phyloP scores from a whole-genome alignment of 2,113 vertebrate species.

The Natator depressus region DNA sequence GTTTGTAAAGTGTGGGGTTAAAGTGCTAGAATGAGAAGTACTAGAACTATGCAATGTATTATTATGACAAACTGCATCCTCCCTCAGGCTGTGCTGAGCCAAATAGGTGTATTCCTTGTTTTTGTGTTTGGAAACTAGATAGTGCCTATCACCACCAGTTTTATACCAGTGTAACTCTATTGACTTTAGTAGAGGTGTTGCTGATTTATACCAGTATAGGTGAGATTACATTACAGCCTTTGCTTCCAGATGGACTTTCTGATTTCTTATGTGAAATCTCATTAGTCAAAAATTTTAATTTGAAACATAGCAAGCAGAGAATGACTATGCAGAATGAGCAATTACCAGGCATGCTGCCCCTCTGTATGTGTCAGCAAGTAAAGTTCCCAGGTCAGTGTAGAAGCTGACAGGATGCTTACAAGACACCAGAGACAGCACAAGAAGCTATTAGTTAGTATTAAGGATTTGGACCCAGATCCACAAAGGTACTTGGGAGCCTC shows the following conservation, averaged over 20 bases:
- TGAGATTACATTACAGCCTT: background rate
- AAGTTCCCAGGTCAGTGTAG: too few species aligned
- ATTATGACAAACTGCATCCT: background rate
- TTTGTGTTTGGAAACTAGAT: background rate
- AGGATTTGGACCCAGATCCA: background rate
- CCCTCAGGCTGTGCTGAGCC: background rate
- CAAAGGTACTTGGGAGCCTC: too few species aligned
- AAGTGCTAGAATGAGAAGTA: background rate
- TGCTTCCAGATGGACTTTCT: accelerated
- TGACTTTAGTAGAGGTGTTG: background rate
- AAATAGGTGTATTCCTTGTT: background rate
- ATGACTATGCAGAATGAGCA: background rate
- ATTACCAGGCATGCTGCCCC: too few species aligned
- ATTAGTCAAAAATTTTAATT: too few species aligned
- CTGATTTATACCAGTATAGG: background rate
- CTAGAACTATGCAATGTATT: accelerated
- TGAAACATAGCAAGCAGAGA: too few species aligned
- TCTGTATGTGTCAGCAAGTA: too few species aligned
- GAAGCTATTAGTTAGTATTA: background rate
- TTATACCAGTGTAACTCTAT: too few species aligned
- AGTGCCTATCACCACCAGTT: too few species aligned
- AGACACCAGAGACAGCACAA: background rate
- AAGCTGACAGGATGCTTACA: background rate
- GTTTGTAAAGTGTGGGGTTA: background rate
- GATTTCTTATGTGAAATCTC: background rate